phyloP scores from a whole-genome alignment of 2,113 vertebrate species.

The Parotia lawesii region DNA sequence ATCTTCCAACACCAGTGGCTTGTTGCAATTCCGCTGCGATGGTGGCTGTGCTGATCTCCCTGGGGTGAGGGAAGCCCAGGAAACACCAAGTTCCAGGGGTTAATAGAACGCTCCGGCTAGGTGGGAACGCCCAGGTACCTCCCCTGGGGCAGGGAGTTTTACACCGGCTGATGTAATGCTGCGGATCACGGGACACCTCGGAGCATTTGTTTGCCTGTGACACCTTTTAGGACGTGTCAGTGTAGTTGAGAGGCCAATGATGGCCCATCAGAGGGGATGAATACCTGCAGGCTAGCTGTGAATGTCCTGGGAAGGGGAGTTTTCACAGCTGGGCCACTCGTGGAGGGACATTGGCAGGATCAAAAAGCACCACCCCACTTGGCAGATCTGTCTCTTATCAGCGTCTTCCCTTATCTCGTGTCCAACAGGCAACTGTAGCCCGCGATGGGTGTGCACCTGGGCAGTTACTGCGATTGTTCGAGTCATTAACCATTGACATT shows the following conservation, averaged over 20 bases:
- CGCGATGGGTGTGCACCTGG: background rate
- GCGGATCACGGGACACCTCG: background rate
- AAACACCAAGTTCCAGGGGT: background rate
- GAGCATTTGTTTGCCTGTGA: background rate
- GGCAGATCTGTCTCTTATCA: background rate
- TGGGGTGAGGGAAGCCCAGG: background rate
- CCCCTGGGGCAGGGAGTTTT: background rate
- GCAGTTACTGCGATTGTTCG: background rate
- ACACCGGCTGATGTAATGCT: background rate
- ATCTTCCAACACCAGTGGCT: no score
- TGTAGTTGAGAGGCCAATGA: background rate
- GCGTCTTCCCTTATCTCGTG: background rate
- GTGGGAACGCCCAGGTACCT: background rate
- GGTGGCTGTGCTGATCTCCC: rapidly evolving
- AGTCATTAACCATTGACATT: background rate
- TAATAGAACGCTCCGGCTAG: rapidly evolving
- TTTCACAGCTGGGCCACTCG: background rate
- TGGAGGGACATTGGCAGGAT: background rate
- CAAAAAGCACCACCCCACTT: background rate
- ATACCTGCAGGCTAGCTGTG: background rate
- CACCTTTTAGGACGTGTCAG: background rate
- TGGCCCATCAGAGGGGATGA: background rate
- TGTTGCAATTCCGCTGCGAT: background rate
- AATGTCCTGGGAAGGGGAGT: rapidly evolving
- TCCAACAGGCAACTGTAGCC: background rate